Evolutionary conservation across 2,797 vertebrate species (phyloP).

Genomic region (Cheirogaleus major): DNA sequence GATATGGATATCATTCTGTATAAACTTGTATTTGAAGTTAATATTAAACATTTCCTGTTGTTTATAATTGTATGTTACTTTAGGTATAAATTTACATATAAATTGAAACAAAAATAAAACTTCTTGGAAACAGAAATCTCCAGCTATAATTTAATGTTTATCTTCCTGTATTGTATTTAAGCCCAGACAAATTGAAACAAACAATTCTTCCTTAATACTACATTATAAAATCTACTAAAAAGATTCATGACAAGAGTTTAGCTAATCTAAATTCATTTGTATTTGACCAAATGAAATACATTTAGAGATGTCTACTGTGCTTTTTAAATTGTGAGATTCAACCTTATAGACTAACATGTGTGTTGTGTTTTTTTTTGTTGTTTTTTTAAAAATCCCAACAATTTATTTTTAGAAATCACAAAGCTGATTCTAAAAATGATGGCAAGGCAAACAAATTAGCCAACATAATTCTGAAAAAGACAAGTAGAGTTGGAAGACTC

Average conservation of each 20-base stretch:
- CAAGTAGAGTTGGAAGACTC: not conserved
- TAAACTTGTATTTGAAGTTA: conserved; percentile 50
- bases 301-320: not conserved
- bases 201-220: conserved; percentile 48
- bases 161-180: conserved; percentile 58
- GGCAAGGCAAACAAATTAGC: not conserved
- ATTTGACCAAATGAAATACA: not conserved
- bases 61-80: conserved; percentile 42
- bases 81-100: conserved; percentile 63
- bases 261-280: conserved; percentile 56
- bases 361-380: too few relatives aligned
- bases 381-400: not conserved
- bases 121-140: conserved; percentile 45
- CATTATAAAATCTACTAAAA: conserved; percentile 56
- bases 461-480: not conserved
- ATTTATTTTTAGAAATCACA: conserved; percentile 6
- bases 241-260: conserved; percentile 26
- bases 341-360: not conserved
- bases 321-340: conserved; percentile 43
- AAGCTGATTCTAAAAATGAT: conserved; percentile 7
- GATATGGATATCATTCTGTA: not conserved
- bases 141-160: conserved; percentile 63
- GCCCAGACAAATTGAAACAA: conserved; percentile 51
- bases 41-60: conserved; percentile 1
- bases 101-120: conserved; percentile 62